phyloP scores from a whole-genome alignment of 2,797 vertebrate species.

The Falco berigora region DNA sequence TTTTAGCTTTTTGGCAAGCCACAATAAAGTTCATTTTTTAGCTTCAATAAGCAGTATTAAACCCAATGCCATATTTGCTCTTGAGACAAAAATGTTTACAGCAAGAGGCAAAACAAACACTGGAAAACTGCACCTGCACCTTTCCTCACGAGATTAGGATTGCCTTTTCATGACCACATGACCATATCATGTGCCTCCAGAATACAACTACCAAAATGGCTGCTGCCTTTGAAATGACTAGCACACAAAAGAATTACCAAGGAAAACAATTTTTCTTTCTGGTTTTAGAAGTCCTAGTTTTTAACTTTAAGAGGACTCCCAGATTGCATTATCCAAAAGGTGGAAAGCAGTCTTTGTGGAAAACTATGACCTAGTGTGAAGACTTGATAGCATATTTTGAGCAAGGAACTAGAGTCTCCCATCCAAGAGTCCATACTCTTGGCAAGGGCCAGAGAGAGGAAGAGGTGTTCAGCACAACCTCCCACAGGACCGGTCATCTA shows the following conservation, averaged over 20 bases:
- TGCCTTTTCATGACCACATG: conserved; percentile 49
- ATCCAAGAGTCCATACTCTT: background rate
- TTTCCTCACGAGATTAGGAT: conserved; percentile 61
- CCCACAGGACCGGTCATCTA: background rate
- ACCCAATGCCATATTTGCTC: background rate
- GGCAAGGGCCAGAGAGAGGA: background rate
- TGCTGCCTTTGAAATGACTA: conserved; percentile 68
- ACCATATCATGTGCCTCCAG: conserved; percentile 14
- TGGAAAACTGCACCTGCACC: background rate
- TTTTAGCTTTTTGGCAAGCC: background rate
- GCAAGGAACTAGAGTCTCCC: background rate
- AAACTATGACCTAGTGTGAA: background rate
- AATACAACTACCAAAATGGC: conserved; percentile 55
- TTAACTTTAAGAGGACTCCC: background rate
- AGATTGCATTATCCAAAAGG: background rate
- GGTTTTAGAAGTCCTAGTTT: background rate
- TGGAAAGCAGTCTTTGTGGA: background rate
- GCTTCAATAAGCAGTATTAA: background rate
- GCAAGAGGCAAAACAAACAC: background rate
- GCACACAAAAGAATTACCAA: conserved; percentile 4
- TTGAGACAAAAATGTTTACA: background rate
- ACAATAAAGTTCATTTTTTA: background rate
- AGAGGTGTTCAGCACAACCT: background rate
- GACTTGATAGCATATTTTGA: background rate
- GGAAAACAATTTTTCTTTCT: background rate